Evolutionary conservation across 2,113 vertebrate genomes (phyloP).

Genomic region (Ophthalmolycus amberensis): DNA sequence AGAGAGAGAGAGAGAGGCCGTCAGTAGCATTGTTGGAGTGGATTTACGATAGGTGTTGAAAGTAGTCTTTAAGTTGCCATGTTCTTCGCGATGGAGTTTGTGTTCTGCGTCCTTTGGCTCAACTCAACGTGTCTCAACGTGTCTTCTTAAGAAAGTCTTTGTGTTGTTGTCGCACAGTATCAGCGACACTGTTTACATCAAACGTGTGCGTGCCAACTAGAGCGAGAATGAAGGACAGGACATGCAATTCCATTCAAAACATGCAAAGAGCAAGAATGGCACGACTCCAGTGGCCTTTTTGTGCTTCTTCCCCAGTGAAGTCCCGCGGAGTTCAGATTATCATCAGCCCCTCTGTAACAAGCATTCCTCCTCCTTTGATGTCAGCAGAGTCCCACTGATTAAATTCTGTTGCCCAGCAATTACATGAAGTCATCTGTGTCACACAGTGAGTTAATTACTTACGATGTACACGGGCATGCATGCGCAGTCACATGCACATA

Average conservation of each 20-base stretch:
- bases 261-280: slow-evolving; percentile 23
- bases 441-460: slow-evolving; percentile 26
- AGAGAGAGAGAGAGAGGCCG: slow-evolving; percentile 36
- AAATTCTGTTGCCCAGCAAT: slow-evolving; percentile 30
- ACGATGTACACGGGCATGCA: not conserved
- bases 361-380: slow-evolving; percentile 56
- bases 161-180: not conserved
- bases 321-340: slow-evolving; percentile 65
- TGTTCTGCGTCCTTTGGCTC: slow-evolving; percentile 29
- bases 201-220: not conserved
- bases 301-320: slow-evolving; percentile 34
- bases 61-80: slow-evolving; percentile 36
- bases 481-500: not conserved
- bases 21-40: slow-evolving; percentile 24
- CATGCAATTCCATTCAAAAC: slow-evolving; percentile 37
- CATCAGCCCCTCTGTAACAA: slow-evolving; percentile 36
- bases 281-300: slow-evolving; percentile 41
- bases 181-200: slow-evolving; percentile 13
- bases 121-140: slow-evolving; percentile 21
- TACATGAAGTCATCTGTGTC: slow-evolving; percentile 43
- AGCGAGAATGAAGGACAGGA: slow-evolving; percentile 10
- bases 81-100: slow-evolving; percentile 3
- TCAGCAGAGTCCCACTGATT: slow-evolving; percentile 41
- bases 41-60: slow-evolving; percentile 32
- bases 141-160: slow-evolving; percentile 5